Conservation (phyloP, 1,140 invertebrate species). For the Brachionus calyciflorus region DNA sequence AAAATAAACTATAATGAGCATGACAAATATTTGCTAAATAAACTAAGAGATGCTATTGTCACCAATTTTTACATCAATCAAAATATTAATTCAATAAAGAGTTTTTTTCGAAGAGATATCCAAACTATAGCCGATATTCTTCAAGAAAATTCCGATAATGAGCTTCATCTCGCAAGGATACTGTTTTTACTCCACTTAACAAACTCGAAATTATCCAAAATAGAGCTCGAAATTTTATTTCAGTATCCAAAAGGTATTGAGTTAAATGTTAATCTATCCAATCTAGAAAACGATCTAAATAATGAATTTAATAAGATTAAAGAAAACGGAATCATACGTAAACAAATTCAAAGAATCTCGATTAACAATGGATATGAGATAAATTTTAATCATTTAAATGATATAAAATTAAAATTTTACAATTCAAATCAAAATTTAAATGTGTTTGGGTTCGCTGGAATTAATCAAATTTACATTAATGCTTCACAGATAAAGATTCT, state of each 20-base stretch:
- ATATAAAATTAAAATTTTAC: neutral
- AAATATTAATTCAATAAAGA: neutral
- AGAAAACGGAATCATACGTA: too few relatives aligned
- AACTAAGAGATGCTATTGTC: neutral
- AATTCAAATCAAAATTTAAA: neutral
- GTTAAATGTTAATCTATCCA: neutral
- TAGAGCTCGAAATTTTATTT: neutral
- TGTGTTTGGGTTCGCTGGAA: neutral
- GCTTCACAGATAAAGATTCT: neutral
- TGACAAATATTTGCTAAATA: neutral
- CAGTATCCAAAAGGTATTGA: neutral
- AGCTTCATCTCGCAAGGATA: neutral
- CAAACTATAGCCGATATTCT: neutral
- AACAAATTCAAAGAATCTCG: too few relatives aligned
- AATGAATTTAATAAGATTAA: neutral
- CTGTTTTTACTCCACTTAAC: neutral
- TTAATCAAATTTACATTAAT: neutral
- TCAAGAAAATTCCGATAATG: neutral
- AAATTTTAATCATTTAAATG: too few relatives aligned
- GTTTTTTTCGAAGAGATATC: neutral
- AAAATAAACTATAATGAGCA: neutral
- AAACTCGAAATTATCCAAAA: neutral
- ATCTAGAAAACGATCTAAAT: neutral
- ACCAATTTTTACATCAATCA: slow-evolving; percentile 7
- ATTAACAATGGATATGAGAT: too few relatives aligned